These are phyloP conservation scores for Regulus satrapa DNA, from an alignment of 2,113 vertebrate species.

Conservation along the genomic window DNA sequence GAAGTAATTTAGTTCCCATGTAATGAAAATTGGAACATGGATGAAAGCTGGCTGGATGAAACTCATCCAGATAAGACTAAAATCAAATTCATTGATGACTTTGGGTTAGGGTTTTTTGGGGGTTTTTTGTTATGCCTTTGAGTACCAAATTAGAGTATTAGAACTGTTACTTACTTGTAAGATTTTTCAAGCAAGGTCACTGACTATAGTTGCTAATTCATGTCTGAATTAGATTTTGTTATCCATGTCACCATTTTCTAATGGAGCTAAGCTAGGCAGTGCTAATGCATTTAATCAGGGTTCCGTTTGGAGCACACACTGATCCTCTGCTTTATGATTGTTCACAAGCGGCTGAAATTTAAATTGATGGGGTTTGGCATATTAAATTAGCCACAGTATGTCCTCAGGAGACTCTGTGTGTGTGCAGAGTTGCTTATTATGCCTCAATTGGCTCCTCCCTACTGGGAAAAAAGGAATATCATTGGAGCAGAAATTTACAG, in stretches of 20 bases:
- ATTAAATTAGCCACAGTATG: not conserved
- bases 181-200: not conserved
- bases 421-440: not conserved
- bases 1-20: not conserved
- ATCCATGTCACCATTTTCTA: not conserved
- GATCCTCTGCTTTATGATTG: not conserved
- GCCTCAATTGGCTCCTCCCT: not conserved
- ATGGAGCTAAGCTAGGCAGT: not conserved
- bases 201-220: not conserved
- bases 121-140: not conserved
- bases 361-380: not conserved
- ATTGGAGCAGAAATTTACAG: not conserved
- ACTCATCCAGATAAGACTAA: not conserved
- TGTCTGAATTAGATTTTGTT: not conserved
- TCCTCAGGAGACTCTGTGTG: not conserved
- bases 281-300: not conserved
- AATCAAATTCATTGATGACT: not conserved
- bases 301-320: not conserved
- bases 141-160: not conserved
- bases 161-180: not conserved
- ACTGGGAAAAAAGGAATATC: not conserved
- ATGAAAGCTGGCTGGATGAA: not conserved
- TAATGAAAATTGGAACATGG: not conserved
- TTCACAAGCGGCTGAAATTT: not conserved
- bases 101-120: not conserved